A percentile compares a stretch with the other conserved stretches of the same genome.
These are phyloP conservation scores for Epinotia ramella DNA, from an alignment of 2,888 invertebrate genomes.

Conservation along the genomic window DNA sequence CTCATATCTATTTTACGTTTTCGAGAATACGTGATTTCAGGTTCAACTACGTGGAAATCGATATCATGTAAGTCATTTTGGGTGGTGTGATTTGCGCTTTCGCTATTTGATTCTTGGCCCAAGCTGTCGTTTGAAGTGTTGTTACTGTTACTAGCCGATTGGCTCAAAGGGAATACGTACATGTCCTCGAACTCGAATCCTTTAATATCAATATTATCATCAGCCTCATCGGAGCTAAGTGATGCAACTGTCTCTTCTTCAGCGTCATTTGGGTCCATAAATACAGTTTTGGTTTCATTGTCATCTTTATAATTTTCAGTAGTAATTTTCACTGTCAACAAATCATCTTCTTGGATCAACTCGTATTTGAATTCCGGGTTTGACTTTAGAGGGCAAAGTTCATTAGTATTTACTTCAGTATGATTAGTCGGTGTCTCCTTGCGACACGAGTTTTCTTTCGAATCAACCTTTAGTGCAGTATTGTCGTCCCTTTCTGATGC, in stretches of 20 bases:
- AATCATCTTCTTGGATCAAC: constrained; percentile 41
- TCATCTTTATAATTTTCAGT: constrained; percentile 20
- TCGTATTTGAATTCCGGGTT: constrained; percentile 34
- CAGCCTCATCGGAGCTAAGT: constrained; percentile 41
- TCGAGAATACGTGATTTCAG: constrained; percentile 65
- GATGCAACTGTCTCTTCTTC: constrained; percentile 15
- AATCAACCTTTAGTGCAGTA: neutral
- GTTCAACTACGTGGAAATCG: constrained; percentile 59
- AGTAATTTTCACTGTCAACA: constrained; percentile 37
- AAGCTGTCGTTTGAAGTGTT: constrained; percentile 44
- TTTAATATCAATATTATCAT: constrained; percentile 56
- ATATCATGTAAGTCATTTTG: constrained; percentile 49
- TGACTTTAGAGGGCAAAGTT: constrained; percentile 7
- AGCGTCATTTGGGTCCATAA: neutral
- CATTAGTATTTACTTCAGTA: neutral
- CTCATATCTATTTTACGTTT: constrained; percentile 66
- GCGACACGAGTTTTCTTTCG: neutral
- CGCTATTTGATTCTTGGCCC: constrained; percentile 46
- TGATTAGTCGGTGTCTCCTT: neutral
- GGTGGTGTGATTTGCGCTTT: constrained; percentile 45
- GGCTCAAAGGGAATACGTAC: constrained; percentile 62
- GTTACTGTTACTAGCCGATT: constrained; percentile 42
- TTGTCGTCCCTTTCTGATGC: neutral
- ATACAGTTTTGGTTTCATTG: neutral
- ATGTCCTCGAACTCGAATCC: constrained; percentile 66